These are phyloP conservation scores for Kryptolebias ocellatus DNA, from an alignment of 2,797 vertebrate species.

Conservation along the genomic window DNA sequence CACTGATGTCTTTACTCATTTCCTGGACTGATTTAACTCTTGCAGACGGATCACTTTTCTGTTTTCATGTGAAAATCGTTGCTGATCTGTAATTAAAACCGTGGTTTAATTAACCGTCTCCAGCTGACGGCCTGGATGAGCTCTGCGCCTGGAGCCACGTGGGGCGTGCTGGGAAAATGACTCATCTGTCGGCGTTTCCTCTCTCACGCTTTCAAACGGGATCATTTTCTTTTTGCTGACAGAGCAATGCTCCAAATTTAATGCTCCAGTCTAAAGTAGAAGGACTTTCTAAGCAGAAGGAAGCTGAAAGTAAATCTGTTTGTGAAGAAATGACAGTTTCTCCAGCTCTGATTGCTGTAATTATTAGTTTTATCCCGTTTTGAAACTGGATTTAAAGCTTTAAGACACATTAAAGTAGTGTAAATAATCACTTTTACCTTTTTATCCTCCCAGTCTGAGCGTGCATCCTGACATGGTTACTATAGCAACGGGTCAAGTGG, in stretches of 20 bases:
- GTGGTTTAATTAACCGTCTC: conserved; percentile 15
- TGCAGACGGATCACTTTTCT: background rate
- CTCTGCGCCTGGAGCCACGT: conserved; percentile 17
- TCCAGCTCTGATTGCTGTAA: too few relatives aligned
- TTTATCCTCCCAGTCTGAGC: conserved; percentile 81
- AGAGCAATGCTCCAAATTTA: background rate
- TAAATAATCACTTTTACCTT: background rate
- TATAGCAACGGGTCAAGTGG: conserved; percentile 92
- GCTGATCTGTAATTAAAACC: conserved; percentile 17
- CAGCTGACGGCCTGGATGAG: conserved; percentile 18
- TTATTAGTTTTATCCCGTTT: too few relatives aligned
- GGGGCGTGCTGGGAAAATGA: conserved; percentile 56
- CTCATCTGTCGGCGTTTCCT: conserved; percentile 25
- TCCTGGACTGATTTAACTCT: too few relatives aligned
- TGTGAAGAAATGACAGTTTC: background rate
- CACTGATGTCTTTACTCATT: background rate
- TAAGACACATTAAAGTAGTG: too few relatives aligned
- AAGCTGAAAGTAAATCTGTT: background rate
- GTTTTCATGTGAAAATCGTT: background rate
- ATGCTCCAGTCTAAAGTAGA: background rate
- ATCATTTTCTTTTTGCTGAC: background rate
- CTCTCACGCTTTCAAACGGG: conserved; percentile 19
- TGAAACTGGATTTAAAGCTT: too few relatives aligned
- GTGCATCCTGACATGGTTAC: conserved; percentile 95
- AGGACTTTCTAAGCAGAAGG: background rate